A percentile compares a stretch with the other conserved stretches of the same genome.
Conservation (phyloP, 2,888 invertebrate species). For the Ectobius pallidus region DNA sequence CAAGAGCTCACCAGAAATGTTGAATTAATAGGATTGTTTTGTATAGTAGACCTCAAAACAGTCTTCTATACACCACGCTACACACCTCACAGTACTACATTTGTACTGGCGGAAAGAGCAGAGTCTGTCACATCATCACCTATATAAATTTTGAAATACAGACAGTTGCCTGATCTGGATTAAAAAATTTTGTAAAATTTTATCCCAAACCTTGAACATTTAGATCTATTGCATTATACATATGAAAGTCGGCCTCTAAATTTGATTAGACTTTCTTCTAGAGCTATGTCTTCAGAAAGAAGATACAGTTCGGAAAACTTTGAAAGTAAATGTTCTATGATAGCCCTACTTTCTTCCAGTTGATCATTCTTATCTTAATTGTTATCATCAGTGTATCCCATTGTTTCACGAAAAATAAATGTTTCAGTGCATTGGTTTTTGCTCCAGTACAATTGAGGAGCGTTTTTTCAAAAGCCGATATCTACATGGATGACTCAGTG, state of each 20-base stretch:
- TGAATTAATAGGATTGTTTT: too few species aligned
- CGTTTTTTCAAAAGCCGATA: too few species aligned
- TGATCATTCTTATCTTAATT: slow-evolving; percentile 5
- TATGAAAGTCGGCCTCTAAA: slow-evolving; percentile 18
- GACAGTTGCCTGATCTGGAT: not conserved
- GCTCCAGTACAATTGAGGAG: too few species aligned
- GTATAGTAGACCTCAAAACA: too few species aligned
- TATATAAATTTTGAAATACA: slow-evolving; percentile 2
- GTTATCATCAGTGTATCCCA: not conserved
- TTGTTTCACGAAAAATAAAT: not conserved
- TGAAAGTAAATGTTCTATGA: slow-evolving; percentile 10
- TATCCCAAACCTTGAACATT: slow-evolving; percentile 26
- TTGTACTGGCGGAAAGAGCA: slow-evolving; percentile 13
- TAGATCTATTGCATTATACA: slow-evolving; percentile 27
- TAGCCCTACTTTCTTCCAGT: slow-evolving; percentile 17
- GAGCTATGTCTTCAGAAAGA: slow-evolving; percentile 11
- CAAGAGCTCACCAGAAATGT: too few species aligned
- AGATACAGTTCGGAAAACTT: slow-evolving; percentile 23
- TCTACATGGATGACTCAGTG: too few species aligned
- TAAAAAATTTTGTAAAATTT: slow-evolving; percentile 29
- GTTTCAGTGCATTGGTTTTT: not conserved
- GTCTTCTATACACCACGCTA: too few species aligned
- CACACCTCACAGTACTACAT: slow-evolving; percentile 21
- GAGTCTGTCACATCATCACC: not conserved
- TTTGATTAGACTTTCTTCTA: slow-evolving; percentile 35